A percentile compares a stretch with the other conserved stretches of the same genome.
phyloP scores from a whole-genome alignment of 2,888 invertebrate genomes.

The Netelia fuscicornis region DNA sequence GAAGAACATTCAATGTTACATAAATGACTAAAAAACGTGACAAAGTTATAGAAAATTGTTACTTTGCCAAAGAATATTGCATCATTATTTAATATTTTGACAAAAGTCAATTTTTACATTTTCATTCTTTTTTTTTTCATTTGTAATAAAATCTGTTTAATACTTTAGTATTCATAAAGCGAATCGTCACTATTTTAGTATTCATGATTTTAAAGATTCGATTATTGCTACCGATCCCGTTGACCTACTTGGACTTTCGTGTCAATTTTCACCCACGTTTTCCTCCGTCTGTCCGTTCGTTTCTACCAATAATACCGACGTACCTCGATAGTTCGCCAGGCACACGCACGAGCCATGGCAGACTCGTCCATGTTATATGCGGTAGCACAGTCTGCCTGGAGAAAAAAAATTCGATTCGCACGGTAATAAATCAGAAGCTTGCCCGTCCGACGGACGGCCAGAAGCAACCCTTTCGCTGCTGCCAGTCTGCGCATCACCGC shows the following conservation, averaged over 20 bases:
- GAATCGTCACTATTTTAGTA: neutral
- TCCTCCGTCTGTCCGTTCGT: conserved; percentile 10
- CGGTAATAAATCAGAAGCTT: conserved; percentile 80
- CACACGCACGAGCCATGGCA: conserved; percentile 49
- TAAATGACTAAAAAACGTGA: too few species aligned
- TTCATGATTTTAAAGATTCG: conserved; percentile 22
- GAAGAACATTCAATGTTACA: too few species aligned
- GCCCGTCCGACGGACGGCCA: conserved; percentile 56
- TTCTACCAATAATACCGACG: conserved; percentile 27
- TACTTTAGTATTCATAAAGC: neutral
- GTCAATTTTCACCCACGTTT: conserved; percentile 23
- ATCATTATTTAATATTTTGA: too few species aligned
- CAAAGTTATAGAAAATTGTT: too few species aligned
- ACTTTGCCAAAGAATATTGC: too few species aligned
- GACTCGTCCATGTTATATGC: conserved; percentile 32
- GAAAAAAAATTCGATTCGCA: conserved; percentile 80
- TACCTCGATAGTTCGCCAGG: conserved; percentile 28
- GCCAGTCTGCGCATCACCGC: conserved; percentile 62
- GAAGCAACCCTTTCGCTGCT: conserved; percentile 77
- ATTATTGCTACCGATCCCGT: conserved; percentile 51
- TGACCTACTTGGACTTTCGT: conserved; percentile 69
- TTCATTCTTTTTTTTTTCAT: neutral
- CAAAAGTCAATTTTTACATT: too few species aligned
- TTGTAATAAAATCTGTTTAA: neutral
- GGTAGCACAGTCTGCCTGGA: conserved; percentile 54